These are phyloP conservation scores for Calycopis cecrops DNA, from an alignment of 1,140 invertebrate genomes.

Conservation along the genomic window DNA sequence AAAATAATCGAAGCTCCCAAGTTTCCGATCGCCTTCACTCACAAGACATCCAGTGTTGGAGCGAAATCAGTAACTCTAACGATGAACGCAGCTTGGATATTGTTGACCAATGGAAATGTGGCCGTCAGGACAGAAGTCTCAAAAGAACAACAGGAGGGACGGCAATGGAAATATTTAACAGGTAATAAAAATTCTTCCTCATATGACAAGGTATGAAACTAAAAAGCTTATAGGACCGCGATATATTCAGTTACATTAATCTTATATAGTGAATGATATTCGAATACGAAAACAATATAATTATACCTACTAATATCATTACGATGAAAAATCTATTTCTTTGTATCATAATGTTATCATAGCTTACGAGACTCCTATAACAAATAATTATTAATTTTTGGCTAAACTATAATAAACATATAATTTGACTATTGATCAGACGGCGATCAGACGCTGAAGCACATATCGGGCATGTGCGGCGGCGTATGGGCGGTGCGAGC, in stretches of 20 bases:
- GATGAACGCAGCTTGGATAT: conserved; percentile 50
- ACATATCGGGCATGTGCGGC: conserved; percentile 82
- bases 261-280: no score
- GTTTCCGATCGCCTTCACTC: conserved; percentile 35
- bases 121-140: conserved; percentile 57
- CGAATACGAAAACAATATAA: no score
- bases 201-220: neutral
- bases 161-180: conserved; percentile 64
- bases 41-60: conserved; percentile 38
- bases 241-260: no score
- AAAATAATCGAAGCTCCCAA: conserved; percentile 62
- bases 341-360: no score
- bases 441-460: conserved; percentile 81
- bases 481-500: conserved; percentile 86
- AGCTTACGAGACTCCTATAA: no score
- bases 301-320: no score
- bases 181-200: conserved; percentile 30
- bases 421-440: conserved; percentile 36
- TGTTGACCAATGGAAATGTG: conserved; percentile 53
- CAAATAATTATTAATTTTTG: no score
- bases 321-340: no score
- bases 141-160: conserved; percentile 43
- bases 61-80: conserved; percentile 53
- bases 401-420: no score
- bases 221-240: no score